These are phyloP conservation scores for Proisotoma minuta DNA, from an alignment of 2,888 invertebrate genomes.

Conservation along the genomic window DNA sequence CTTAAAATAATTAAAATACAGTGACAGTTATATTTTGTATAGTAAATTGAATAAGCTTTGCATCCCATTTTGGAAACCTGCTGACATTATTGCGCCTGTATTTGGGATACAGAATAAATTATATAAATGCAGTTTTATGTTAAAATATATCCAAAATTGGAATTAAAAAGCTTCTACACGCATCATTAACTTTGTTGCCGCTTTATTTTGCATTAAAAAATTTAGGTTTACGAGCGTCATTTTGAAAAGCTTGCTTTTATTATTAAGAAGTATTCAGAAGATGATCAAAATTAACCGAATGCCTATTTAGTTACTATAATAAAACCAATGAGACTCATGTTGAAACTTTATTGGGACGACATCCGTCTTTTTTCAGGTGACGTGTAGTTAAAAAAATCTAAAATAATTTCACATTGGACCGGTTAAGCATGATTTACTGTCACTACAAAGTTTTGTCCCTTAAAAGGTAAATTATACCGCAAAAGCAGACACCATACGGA, in stretches of 20 bases:
- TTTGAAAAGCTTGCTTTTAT: no score
- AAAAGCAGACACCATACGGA: slow-evolving; percentile 22
- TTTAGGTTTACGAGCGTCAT: not conserved
- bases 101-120: slow-evolving; percentile 9
- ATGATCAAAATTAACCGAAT: no score
- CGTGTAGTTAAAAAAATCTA: not conserved
- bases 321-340: no score
- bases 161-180: not conserved
- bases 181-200: slow-evolving; percentile 1
- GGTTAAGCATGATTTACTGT: slow-evolving; percentile 32
- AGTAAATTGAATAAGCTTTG: no score
- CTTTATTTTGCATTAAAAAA: not conserved
- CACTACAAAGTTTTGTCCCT: slow-evolving; percentile 16
- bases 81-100: slow-evolving; percentile 11
- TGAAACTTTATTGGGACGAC: no score
- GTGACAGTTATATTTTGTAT: no score
- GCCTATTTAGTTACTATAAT: no score
- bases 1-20: no score
- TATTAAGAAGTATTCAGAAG: no score
- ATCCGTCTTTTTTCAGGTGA: no score
- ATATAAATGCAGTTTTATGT: slow-evolving; percentile 6
- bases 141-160: slow-evolving; percentile 11
- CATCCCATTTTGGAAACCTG: slow-evolving; percentile 12
- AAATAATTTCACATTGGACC: slow-evolving; percentile 14
- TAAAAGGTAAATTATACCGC: slow-evolving; percentile 25